Base-by-base conservation (phyloP, 2,797 vertebrate genomes). In the Tolypeutes matacus region DNA sequence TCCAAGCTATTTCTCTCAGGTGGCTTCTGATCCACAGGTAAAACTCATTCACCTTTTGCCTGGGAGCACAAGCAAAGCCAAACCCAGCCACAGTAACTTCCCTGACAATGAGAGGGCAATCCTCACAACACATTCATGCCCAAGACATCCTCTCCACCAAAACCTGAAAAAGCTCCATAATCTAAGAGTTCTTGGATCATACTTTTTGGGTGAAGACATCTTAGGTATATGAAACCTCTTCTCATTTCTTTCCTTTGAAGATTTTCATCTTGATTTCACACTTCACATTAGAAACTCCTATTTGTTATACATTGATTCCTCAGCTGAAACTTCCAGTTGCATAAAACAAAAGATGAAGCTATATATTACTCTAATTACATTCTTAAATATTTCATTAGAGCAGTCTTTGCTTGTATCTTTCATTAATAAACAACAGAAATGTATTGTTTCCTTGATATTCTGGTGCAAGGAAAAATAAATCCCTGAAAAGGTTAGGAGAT, bases 341-440 rank as follows among this genome's bases (percentile, higher is more conserved):
- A 83, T 46, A 69, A 93, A 86, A 29, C 67, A 53, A 81, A 89
- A 42, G 13, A 9, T 73, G 10, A 84, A 69, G 7, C 75, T 93
- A 34, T 21, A 39, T 25, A 88, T 49, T 51, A 80, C 39, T 36
- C n/a, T 83, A n/a, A 56, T 39, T 27, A 77, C 31, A 75, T 64
- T n/a, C 23, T 90, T 90, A 87, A 96, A 87, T 73, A 87, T 84
- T 87, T 92, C 58, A 95, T 18, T 83, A 46, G 17, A 1, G 36
- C 31, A 87, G 34, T 80, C 80, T 95, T 81, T 53, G 92, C 56
- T 89, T 83, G n/a, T 49, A 65, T 5, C 34, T 49, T 87, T 65
- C n/a, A 42, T 46, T 83, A 92, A 67, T 75, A 60, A 83, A 14
- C n/a, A 86, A 51, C 31, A 83, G 39, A 83, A 92, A 62, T 3